Conservation (phyloP, 2,797 vertebrate genomes). For the Enoplosus armatus region DNA sequence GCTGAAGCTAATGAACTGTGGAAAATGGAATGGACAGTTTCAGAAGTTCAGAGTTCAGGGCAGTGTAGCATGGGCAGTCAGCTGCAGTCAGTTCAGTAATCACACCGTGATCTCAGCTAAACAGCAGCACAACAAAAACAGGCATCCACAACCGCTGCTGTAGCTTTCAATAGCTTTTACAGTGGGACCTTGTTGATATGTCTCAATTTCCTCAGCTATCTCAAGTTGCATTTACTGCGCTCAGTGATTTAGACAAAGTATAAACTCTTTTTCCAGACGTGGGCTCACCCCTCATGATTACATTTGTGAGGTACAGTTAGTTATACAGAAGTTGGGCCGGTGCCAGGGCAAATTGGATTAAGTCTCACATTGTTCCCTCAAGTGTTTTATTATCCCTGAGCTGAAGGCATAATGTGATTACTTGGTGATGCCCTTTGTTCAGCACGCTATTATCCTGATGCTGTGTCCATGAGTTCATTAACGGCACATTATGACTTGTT, state of each 20-base stretch:
- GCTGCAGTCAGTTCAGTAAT: not conserved
- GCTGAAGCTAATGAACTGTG: not conserved
- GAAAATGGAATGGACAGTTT: not conserved
- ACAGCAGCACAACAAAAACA: not conserved
- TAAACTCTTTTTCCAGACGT: constrained; percentile 49
- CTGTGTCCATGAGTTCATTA: constrained; percentile 81
- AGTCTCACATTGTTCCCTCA: constrained; percentile 73
- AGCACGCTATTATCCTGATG: constrained; percentile 69
- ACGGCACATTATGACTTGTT: constrained; percentile 78
- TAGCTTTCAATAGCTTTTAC: not conserved
- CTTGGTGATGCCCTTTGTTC: constrained; percentile 81
- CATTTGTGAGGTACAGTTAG: constrained; percentile 66
- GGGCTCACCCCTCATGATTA: constrained; percentile 65
- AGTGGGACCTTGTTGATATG: constrained; percentile 4
- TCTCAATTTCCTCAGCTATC: constrained; percentile 2
- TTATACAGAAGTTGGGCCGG: constrained; percentile 67
- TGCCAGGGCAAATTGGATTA: constrained; percentile 84
- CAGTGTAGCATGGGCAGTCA: not conserved
- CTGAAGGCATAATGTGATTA: constrained; percentile 84
- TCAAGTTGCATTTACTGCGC: not conserved
- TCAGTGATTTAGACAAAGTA: constrained; percentile 22
- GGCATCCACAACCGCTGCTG: not conserved
- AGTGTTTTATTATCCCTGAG: constrained; percentile 81
- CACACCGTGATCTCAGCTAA: not conserved
- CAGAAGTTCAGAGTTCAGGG: not conserved